These are phyloP conservation scores for Oxystoma pomonae DNA, from an alignment of 2,888 invertebrate species.

Conservation along the genomic window DNA sequence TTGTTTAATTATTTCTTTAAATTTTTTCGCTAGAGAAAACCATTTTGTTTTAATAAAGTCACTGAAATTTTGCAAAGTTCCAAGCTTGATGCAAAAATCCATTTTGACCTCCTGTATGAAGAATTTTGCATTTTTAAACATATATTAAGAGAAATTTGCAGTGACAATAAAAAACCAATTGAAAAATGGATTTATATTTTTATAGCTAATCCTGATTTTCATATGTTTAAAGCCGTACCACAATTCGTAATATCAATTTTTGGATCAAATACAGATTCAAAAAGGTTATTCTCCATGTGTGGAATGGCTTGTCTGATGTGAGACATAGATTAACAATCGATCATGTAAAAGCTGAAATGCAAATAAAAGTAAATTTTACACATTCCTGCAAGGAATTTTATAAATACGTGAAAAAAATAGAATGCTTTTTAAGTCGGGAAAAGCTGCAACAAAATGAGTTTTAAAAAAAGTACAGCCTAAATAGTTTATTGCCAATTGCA, in stretches of 20 bases:
- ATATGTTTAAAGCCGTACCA: not conserved
- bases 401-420: not conserved
- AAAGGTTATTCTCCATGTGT: not conserved
- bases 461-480: too few species aligned
- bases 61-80: constrained; percentile 1
- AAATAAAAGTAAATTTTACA: not conserved
- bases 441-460: not conserved
- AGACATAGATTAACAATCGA: not conserved
- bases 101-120: not conserved
- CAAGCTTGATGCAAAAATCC: not conserved
- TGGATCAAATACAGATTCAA: not conserved
- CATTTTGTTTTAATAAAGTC: constrained; percentile 2
- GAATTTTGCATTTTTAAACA: not conserved
- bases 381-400: not conserved
- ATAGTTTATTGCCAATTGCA: too few species aligned
- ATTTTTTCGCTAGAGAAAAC: too few species aligned
- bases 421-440: not conserved
- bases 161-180: not conserved
- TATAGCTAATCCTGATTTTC: not conserved
- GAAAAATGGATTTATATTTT: not conserved
- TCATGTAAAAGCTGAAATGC: not conserved
- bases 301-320: not conserved
- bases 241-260: not conserved
- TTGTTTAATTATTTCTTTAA: not conserved
- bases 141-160: not conserved